phyloP scores from a whole-genome alignment of 2,888 invertebrate genomes.

The Chironomus riparius region DNA sequence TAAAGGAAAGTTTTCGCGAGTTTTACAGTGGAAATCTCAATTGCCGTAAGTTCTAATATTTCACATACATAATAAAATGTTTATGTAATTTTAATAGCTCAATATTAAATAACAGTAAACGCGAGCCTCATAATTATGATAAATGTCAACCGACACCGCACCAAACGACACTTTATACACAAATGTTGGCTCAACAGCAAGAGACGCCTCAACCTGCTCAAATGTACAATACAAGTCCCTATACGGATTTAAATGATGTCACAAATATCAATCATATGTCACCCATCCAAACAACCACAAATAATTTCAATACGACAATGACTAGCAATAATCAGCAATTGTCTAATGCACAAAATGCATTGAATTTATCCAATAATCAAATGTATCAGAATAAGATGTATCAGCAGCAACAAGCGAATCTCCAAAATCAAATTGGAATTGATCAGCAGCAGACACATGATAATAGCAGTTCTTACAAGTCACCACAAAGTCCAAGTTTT shows the following conservation, averaged over 20 bases:
- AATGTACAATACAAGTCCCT: not conserved
- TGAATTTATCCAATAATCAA: conserved; percentile 27
- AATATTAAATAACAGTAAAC: conserved; percentile 31
- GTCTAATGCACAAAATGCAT: conserved; percentile 10
- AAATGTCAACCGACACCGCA: conserved; percentile 43
- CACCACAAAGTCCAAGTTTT: conserved; percentile 26
- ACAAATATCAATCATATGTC: conserved; percentile 27
- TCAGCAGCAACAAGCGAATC: conserved; percentile 28
- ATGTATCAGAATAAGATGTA: conserved; percentile 26
- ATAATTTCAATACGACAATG: conserved; percentile 9
- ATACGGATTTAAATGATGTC: not conserved
- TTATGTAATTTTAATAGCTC: too few relatives aligned
- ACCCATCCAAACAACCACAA: conserved; percentile 29
- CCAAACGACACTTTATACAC: conserved; percentile 43
- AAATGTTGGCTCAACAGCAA: conserved; percentile 40
- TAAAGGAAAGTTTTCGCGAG: conserved; percentile 20
- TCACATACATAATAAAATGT: not conserved
- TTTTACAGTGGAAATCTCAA: not conserved
- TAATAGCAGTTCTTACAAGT: conserved; percentile 23
- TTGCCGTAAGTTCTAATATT: conserved; percentile 10
- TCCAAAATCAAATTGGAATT: conserved; percentile 28
- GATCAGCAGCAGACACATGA: conserved; percentile 32
- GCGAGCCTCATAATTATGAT: conserved; percentile 43
- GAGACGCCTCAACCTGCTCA: not conserved
- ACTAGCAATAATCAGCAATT: not conserved